Evolutionary conservation across 2,888 invertebrate species (phyloP).

Genomic region (Xestoiulus laeticollis): DNA sequence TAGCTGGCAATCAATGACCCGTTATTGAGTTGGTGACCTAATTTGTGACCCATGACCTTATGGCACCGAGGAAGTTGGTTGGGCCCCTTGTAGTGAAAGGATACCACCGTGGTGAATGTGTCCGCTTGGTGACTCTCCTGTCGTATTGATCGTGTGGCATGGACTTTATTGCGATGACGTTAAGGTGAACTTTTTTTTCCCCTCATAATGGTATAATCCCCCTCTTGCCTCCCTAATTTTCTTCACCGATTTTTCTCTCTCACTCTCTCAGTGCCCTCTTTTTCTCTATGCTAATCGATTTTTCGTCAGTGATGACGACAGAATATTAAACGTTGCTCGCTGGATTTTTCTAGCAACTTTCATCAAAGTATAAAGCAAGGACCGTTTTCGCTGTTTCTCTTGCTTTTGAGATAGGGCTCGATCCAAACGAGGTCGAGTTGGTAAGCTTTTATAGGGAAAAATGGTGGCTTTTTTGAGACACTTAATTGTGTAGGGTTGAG

Average conservation of each 20-base stretch:
- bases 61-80: not conserved
- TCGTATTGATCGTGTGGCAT: not conserved
- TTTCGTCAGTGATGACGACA: constrained; percentile 49
- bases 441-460: not conserved
- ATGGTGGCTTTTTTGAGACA: not conserved
- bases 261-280: not conserved
- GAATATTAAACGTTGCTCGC: not conserved
- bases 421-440: not conserved
- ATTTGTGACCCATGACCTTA: not conserved
- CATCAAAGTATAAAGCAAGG: not conserved
- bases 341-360: not conserved
- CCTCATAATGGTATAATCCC: not conserved
- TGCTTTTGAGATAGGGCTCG: not conserved
- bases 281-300: constrained; percentile 52
- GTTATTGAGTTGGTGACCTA: not conserved
- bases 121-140: not conserved
- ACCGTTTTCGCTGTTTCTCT: not conserved
- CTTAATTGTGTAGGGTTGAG: too few relatives aligned
- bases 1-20: not conserved
- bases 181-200: not conserved
- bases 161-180: not conserved
- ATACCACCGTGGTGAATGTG: not conserved
- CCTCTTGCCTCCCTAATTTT: not conserved
- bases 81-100: not conserved
- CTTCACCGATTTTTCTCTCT: not conserved